phyloP scores from a whole-genome alignment of 1,140 invertebrate species.

The Drosophila kohkoa region DNA sequence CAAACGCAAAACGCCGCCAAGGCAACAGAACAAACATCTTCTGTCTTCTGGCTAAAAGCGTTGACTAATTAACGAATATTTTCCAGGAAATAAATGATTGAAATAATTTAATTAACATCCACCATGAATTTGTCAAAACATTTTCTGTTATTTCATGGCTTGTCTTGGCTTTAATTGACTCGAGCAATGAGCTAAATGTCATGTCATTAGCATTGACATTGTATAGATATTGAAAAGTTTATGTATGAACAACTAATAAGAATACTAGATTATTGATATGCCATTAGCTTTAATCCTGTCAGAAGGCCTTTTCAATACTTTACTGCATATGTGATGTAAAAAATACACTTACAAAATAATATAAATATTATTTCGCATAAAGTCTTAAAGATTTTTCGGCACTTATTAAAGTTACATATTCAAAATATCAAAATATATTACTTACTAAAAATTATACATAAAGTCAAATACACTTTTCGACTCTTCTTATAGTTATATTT shows the following conservation, averaged over 20 bases:
- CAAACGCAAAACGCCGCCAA: neutral
- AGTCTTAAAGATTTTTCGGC: too few relatives aligned
- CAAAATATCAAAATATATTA: too few relatives aligned
- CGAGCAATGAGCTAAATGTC: neutral
- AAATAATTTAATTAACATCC: constrained; percentile 22
- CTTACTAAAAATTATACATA: too few relatives aligned
- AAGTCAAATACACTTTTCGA: too few relatives aligned
- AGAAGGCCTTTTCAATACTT: too few relatives aligned
- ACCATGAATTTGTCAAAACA: neutral
- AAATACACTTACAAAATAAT: too few relatives aligned
- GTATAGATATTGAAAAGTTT: constrained; percentile 10
- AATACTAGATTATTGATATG: too few relatives aligned
- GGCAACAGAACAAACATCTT: neutral
- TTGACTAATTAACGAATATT: constrained; percentile 28
- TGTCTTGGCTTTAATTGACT: neutral
- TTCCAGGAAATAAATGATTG: constrained; percentile 7
- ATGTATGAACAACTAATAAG: neutral
- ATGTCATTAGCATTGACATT: constrained; percentile 3
- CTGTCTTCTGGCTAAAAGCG: neutral
- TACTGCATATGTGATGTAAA: too few relatives aligned
- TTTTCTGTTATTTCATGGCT: neutral
- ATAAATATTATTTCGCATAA: too few relatives aligned
- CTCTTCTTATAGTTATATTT: too few relatives aligned
- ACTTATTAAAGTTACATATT: too few relatives aligned
- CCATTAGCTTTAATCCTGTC: too few relatives aligned